Conservation (phyloP, 2,888 invertebrate species). For the Azorinus chamasolen region DNA sequence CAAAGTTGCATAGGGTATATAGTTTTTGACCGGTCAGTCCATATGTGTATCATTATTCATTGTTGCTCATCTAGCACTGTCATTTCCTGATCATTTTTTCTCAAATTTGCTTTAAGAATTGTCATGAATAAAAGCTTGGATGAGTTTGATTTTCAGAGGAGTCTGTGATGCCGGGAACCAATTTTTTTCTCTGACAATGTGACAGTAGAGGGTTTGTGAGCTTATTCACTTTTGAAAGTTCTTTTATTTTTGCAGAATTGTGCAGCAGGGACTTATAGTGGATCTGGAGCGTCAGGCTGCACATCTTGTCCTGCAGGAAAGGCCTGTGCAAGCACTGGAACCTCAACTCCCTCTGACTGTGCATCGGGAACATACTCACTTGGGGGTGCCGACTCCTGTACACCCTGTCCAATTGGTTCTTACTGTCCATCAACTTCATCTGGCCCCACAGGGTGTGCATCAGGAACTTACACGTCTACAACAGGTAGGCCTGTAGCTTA, state of each 20-base stretch:
- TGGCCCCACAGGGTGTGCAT: slow-evolving; percentile 64
- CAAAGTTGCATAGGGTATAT: too few species aligned
- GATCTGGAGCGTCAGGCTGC: slow-evolving; percentile 76
- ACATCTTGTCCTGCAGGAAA: slow-evolving; percentile 79
- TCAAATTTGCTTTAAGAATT: too few species aligned
- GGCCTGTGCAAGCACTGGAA: slow-evolving; percentile 71
- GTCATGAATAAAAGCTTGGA: too few species aligned
- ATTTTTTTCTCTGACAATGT: too few species aligned
- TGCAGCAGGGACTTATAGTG: slow-evolving; percentile 71
- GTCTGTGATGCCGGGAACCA: too few species aligned
- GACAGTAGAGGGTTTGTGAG: too few species aligned
- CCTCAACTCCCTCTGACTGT: slow-evolving; percentile 75
- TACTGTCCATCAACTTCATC: slow-evolving; percentile 65
- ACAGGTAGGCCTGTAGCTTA: slow-evolving; percentile 71
- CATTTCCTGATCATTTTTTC: too few species aligned
- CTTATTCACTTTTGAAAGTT: too few species aligned
- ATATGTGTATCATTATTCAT: too few species aligned
- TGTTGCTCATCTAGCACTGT: too few species aligned
- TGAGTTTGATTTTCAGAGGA: too few species aligned
- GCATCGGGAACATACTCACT: slow-evolving; percentile 76
- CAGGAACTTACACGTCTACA: slow-evolving; percentile 73
- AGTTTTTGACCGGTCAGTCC: too few species aligned
- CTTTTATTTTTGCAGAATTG: slow-evolving; percentile 63
- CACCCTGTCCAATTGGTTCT: slow-evolving; percentile 78
- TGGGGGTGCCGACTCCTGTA: slow-evolving; percentile 71